Base-by-base conservation (phyloP, 2,797 vertebrate species). In the Pseudochaenichthys georgianus region DNA sequence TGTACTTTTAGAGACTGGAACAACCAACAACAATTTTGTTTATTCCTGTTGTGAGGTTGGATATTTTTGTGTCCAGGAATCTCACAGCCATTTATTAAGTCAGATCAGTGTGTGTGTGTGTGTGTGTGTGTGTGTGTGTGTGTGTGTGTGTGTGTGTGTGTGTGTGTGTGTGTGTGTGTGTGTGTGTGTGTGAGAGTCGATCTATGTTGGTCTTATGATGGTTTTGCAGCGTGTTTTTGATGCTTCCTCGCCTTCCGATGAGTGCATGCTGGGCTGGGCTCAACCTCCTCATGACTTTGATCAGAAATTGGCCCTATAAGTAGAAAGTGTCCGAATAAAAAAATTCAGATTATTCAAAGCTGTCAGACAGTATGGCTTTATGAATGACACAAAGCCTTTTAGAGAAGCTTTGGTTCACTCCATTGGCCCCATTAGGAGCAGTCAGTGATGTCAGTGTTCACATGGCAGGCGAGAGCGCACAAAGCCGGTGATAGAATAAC, bases 331-430 rank as follows among this genome's bases (percentile, higher is more conserved):
- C 41, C 28, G 28, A 46, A 76, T 67, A n/a, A 51, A 67, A 67
- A 64, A 46, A 43, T n/a, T 21, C 43, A 65, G 34, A 54, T 76
- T 68, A 69, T 66, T 74, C 54, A 59, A 12, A 52, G 13, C 13
- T 19, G 55, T 75, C 41, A 48, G 50, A 61, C 55, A 13, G 43
- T 17, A 21, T 11, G 31, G 15, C 68, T 65, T 71, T 57, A 59
- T 70, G 64, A 87, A 78, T 73, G 61, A 75, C 70, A 64, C 43
- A 41, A 64, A 82, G 81, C 68, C 34, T 83, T 73, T 82, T 59
- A 73, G 64, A 51, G 45, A 69, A 66, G 13, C 64, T 75, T 16
- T 9, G 69, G 12, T 46, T 19, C 47, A 52, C 64, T 62, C 45
- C 23, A 62, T 59, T 79, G 80, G 69, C 62, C 65, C 80, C 75